Base-by-base conservation (phyloP, 2,888 invertebrate species). In the Cenopis cana region DNA sequence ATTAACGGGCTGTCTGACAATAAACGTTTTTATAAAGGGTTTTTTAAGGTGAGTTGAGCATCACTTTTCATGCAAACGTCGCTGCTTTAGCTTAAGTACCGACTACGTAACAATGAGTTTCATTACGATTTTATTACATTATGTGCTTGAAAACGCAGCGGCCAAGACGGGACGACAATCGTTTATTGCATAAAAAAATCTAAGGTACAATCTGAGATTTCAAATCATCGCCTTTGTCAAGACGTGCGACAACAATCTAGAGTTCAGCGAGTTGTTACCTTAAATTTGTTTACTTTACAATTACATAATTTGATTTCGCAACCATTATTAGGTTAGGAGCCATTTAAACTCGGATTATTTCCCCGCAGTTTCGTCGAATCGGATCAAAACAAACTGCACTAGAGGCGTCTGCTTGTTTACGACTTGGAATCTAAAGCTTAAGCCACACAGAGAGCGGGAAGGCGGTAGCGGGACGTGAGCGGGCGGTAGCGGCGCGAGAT, bases 1-100 rank as follows among this genome's bases (percentile, higher is more conserved):
- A 65, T 54, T 65, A 65, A 65, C 54, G 17, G 54, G 24, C n/a
- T 6, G 54, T 11, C 41, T 4, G 54, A 24, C 24, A 29, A 29
- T 55, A 55, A 52, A 52, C 14, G 55, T 14, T 29, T 55, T 55
- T 55, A 29, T n/a, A 24, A 29, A 55, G 29, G 29, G 29, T 46
- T 14, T 8, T 46, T 6, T 12, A 46, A 46, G 6, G 46, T 46
- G 46, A 46, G 46, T 46, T 46, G n/a, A 46, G 46, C 46, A 46
- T 14, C 46, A 46, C 46, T 46, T 46, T 46, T 46, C 46, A 46
- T n/a, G 46, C 46, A 6, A 46, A 8, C n/a, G n/a, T n/a, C 46
- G 46, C n/a, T 46, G 46, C 46, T 46, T n/a, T n/a, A 46, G n/a
- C 46, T n/a, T 8, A n/a, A n/a, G n/a, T n/a, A n/a, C n/a, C n/a